Base-by-base conservation (phyloP, 2,797 vertebrate genomes). In the Allobates femoralis region DNA sequence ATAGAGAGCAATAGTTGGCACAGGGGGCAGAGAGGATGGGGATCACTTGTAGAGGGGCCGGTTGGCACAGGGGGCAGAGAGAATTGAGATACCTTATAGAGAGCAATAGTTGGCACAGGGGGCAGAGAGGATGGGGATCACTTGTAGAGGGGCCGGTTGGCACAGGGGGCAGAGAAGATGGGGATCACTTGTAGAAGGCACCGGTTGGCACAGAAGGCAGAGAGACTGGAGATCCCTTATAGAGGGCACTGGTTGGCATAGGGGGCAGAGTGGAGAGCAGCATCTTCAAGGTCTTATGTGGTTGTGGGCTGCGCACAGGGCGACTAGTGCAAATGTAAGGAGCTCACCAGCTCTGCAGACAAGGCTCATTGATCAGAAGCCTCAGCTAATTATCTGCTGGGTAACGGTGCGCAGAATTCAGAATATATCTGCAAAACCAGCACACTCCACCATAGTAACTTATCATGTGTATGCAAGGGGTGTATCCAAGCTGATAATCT, bases 341-440 rank as follows among this genome's bases (percentile, higher is more conserved):
- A 83, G 81, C 53, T 51, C 51, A 79, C 15, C 5, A 67, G 64
- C 86, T 83, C 64, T 66, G 79, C 74, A 87, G 81, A 80, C 76
- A 76, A 83, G 81, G 75, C 86, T 87, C 86, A 87, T 84, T 87
- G 82, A 87, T 41, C 86, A 75, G 7, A 84, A 28, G 55, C 81
- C 84, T 84, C 37, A 84, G 62, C 56, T 84, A 84, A 87, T 87
- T 87, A 82, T 55, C 67, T 81, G 82, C 58, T 26, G 82, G 46
- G 64, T 74, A 37, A 41, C 51, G 86, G 69, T 30, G 8, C 34
- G 32, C 41, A 60, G n/a, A 46, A 46, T 46, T 46, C 41, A 19
- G 32, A 67, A 76, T 76, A 74, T 81, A 87, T 3, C 8, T 26
- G 32, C 1, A 51, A 32, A 60, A 60, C 16, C 41, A 46, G 41